These are phyloP conservation scores for Lepas anatifera DNA, from an alignment of 2,888 invertebrate genomes.

Conservation along the genomic window DNA sequence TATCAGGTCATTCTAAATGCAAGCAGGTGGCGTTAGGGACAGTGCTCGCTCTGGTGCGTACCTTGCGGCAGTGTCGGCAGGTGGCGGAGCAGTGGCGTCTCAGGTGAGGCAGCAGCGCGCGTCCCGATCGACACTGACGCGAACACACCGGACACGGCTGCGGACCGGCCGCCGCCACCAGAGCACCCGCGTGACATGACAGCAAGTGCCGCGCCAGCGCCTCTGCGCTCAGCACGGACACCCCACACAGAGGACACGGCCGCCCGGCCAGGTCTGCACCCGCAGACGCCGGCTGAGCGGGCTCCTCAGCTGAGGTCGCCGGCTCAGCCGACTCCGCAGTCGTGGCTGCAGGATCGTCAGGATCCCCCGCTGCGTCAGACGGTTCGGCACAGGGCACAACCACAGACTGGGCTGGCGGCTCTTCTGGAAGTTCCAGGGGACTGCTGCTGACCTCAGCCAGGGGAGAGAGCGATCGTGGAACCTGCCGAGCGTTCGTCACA, in stretches of 20 bases:
- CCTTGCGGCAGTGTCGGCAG: not conserved
- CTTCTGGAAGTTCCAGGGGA: too few relatives aligned
- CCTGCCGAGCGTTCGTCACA: too few relatives aligned
- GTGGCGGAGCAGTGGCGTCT: not conserved
- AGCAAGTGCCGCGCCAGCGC: not conserved
- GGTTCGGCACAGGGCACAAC: too few relatives aligned
- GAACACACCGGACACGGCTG: not conserved
- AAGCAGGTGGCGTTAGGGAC: not conserved
- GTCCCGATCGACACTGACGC: not conserved
- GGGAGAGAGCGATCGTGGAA: too few relatives aligned
- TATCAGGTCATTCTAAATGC: too few relatives aligned
- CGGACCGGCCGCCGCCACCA: not conserved
- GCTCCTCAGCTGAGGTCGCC: too few relatives aligned
- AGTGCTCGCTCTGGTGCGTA: not conserved
- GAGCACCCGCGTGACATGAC: not conserved
- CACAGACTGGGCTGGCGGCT: too few relatives aligned
- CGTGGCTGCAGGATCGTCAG: too few relatives aligned
- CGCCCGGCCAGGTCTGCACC: not conserved
- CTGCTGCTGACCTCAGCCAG: too few relatives aligned
- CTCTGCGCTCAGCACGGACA: not conserved
- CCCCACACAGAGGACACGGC: not conserved
- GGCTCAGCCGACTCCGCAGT: too few relatives aligned
- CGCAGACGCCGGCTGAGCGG: too few relatives aligned
- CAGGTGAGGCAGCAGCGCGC: not conserved
- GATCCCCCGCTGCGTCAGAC: too few relatives aligned